Evolutionary conservation across 1,140 invertebrate genomes (phyloP).

Genomic region (Drosophila pandora): DNA sequence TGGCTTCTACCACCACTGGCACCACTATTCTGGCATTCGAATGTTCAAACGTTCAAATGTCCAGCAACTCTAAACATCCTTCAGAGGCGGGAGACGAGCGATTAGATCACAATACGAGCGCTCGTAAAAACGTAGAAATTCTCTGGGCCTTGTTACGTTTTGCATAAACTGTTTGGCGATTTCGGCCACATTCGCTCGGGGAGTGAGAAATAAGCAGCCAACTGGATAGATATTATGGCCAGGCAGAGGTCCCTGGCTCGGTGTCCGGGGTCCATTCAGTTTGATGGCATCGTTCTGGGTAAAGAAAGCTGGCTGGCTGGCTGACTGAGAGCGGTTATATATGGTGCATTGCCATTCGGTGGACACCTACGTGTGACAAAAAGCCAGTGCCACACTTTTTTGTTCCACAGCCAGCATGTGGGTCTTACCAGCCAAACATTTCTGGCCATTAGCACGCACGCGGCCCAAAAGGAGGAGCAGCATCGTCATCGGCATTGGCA

Average conservation of each 20-base stretch:
- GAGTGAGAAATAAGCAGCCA: slow-evolving; percentile 62
- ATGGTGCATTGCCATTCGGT: slow-evolving; percentile 51
- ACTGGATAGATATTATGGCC: slow-evolving; percentile 42
- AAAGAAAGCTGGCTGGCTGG: slow-evolving; percentile 63
- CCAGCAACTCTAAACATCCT: slow-evolving; percentile 40
- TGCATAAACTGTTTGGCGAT: slow-evolving; percentile 72
- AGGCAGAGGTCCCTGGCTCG: not conserved
- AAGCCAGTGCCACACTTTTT: slow-evolving; percentile 77
- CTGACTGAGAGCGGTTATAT: slow-evolving; percentile 46
- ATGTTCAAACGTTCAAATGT: slow-evolving; percentile 1
- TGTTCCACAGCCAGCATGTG: slow-evolving; percentile 54
- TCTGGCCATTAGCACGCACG: slow-evolving; percentile 77
- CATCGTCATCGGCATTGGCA: not conserved
- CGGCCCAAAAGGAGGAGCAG: slow-evolving; percentile 5
- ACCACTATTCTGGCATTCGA: not conserved
- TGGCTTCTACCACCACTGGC: not conserved
- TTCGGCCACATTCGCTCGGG: not conserved
- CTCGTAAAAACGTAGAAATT: slow-evolving; percentile 60
- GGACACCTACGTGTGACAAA: slow-evolving; percentile 79
- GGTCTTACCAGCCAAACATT: slow-evolving; percentile 55
- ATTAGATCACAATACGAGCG: slow-evolving; percentile 71
- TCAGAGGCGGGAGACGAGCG: slow-evolving; percentile 54
- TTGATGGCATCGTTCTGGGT: slow-evolving; percentile 77
- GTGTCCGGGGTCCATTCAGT: slow-evolving; percentile 26
- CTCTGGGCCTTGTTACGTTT: slow-evolving; percentile 61